These are phyloP conservation scores for Syngnathoides biaculeatus DNA, from an alignment of 2,113 vertebrate species.

Conservation along the genomic window DNA sequence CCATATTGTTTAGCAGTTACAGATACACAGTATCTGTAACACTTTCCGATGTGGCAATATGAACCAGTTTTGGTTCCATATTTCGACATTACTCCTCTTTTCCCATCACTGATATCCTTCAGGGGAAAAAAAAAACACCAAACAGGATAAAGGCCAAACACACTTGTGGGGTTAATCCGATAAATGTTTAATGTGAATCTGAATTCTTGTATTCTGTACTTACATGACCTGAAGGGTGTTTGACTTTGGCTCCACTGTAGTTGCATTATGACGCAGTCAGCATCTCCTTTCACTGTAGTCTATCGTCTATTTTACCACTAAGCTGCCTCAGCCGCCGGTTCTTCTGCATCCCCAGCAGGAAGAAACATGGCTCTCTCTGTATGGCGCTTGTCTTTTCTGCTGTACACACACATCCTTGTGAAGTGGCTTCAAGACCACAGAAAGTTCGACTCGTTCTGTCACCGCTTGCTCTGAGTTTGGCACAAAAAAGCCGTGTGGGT, in stretches of 20 bases:
- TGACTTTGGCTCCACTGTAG: neutral
- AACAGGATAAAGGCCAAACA: neutral
- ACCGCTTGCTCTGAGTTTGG: constrained; percentile 40
- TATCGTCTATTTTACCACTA: constrained; percentile 2
- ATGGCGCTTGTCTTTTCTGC: constrained; percentile 20
- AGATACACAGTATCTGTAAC: too few relatives aligned
- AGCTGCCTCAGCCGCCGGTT: neutral
- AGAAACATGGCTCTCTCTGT: constrained; percentile 11
- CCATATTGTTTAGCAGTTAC: too few relatives aligned
- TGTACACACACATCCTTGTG: constrained; percentile 44
- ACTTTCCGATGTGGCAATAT: too few relatives aligned
- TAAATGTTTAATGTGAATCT: neutral
- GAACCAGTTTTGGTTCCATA: too few relatives aligned
- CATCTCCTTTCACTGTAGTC: neutral
- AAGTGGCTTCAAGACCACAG: constrained; percentile 55
- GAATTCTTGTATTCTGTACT: neutral
- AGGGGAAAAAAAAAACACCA: neutral
- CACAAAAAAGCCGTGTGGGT: constrained; percentile 57
- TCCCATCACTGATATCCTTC: neutral
- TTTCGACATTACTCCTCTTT: too few relatives aligned
- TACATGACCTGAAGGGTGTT: neutral
- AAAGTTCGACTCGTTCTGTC: constrained; percentile 40
- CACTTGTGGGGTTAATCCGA: neutral
- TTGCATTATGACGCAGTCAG: neutral
- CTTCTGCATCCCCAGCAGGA: neutral